Evolutionary conservation across 2,113 vertebrate genomes (phyloP).

Genomic region (Myotis lucifugus): DNA sequence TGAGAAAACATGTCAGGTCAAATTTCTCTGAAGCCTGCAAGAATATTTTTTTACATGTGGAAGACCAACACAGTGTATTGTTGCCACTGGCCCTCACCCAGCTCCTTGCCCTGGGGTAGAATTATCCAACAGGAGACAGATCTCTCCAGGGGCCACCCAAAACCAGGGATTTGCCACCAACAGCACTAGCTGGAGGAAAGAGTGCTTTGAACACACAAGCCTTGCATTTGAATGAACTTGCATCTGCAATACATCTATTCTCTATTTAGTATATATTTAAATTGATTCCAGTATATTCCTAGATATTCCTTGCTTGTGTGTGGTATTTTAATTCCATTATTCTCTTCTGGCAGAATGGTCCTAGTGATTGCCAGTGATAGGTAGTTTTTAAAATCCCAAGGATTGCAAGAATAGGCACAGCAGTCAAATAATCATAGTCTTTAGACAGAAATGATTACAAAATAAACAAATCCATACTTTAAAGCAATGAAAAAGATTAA

Average conservation of each 20-base stretch:
- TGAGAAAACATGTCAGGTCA: neutral
- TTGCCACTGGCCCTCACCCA: neutral
- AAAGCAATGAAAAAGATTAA: constrained; percentile 52
- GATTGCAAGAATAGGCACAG: neutral
- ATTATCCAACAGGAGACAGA: neutral
- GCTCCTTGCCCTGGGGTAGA: neutral
- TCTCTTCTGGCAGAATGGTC: constrained; percentile 52
- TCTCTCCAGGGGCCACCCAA: neutral
- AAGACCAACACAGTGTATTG: neutral
- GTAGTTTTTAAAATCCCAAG: constrained; percentile 43
- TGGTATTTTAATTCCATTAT: constrained; percentile 53
- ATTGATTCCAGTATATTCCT: neutral
- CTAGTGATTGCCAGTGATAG: neutral
- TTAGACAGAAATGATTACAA: constrained; percentile 64
- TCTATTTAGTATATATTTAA: constrained; percentile 35
- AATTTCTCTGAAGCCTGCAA: neutral
- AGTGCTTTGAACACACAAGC: neutral
- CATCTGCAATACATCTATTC: rapidly evolving
- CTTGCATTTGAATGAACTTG: neutral
- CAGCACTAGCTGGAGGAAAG: neutral
- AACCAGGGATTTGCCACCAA: neutral
- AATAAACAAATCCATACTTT: constrained; percentile 26
- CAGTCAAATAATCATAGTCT: constrained; percentile 56
- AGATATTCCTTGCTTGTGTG: constrained; percentile 52
- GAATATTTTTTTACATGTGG: neutral